These are phyloP conservation scores for Sternotherus odoratus DNA, from an alignment of 2,797 vertebrate genomes.

Conservation along the genomic window DNA sequence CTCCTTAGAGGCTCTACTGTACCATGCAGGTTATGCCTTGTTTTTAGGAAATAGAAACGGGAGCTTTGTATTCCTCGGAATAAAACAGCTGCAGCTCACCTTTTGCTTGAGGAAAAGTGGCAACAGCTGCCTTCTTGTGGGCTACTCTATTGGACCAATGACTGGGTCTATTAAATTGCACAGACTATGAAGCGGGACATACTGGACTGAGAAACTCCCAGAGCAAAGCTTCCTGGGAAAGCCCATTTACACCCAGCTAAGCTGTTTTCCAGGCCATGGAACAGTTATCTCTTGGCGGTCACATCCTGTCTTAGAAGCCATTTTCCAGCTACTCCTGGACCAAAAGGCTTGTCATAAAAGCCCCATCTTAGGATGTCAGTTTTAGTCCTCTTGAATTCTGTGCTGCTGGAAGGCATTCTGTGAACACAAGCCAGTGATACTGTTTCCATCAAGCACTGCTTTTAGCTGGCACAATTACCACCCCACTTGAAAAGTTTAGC, in stretches of 20 bases:
- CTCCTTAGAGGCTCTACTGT: background rate
- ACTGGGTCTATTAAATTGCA: background rate
- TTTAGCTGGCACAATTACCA: background rate
- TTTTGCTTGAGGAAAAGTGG: background rate
- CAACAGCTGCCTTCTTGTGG: background rate
- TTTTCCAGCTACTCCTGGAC: background rate
- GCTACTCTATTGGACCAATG: background rate
- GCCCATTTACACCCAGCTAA: background rate
- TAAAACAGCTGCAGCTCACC: background rate
- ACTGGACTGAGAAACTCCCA: background rate
- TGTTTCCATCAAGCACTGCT: background rate
- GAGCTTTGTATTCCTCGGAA: background rate
- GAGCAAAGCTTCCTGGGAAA: background rate
- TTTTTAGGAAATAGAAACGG: background rate
- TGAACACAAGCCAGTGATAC: background rate
- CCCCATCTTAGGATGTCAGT: background rate
- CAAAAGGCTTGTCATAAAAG: background rate
- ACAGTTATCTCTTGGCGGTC: too few species aligned
- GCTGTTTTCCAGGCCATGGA: background rate
- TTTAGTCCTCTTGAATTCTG: background rate
- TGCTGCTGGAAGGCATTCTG: too few species aligned
- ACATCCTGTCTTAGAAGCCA: background rate
- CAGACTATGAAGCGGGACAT: background rate
- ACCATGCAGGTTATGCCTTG: background rate
- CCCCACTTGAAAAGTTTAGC: background rate